Evolutionary conservation across 92 coral and sea anemone genomes (phyloP), one percentile per base, ranked within the genome.

Genomic region (Nematostella vectensis): DNA sequence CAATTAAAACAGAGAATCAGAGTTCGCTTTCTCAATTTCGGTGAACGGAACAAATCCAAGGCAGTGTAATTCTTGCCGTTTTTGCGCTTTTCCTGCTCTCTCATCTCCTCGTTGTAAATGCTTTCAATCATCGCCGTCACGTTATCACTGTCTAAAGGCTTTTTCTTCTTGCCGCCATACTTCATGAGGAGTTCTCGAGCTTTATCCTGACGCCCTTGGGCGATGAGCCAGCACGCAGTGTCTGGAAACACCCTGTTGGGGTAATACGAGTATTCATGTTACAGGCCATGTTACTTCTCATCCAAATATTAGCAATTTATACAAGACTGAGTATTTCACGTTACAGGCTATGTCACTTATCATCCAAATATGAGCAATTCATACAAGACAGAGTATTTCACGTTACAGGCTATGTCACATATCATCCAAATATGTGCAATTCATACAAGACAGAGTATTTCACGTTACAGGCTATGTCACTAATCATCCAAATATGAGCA

Each of bases 11-110:
- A 70, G 18, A 70, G 15, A 8, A 61, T 52, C 0, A 27, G 1
- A 0, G 61, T 70, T 68, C 76, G 29, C 54, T 27, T 70, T 21
- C 76, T 70, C 47, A 70, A 15, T 39, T 70, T 70, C 29, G 76
- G 76, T 0, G 69, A 39, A 23, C 61, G 57, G 11, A 70, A 40
- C 61, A 70, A 9, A 49, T 70, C 69, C 11, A 70, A 38, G 2
- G 62, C 68, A 2, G 61, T 60, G 13, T 53, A 70, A n/a, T n/a
- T n/a, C 26, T 60, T 70, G 28, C 31, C 61, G 15, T 55, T 22
- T 20, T 0, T 47, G 11, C 24, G 19, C 3, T 15, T 2, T 27
- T 8, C 17, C 1, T 3, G 22, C 2, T 9, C 20, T 2, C 4
- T 2, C 20, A 30, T 30, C 21, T 55, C 60, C 20, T 44, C 50